Evolutionary conservation across 2,113 vertebrate genomes (phyloP).

Genomic region (Tichodroma muraria): DNA sequence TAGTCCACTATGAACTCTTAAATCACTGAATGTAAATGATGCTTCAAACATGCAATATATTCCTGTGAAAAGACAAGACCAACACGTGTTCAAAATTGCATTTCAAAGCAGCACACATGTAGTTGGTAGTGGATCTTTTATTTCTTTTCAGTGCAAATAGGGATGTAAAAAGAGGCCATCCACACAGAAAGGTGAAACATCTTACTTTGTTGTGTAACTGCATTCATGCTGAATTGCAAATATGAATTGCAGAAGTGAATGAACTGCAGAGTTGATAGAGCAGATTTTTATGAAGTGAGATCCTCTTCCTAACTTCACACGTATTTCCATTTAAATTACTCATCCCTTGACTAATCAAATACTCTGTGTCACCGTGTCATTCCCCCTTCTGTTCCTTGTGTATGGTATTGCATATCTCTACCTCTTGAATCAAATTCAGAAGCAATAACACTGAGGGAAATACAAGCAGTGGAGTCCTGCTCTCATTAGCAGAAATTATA

Average conservation of each 20-base stretch:
- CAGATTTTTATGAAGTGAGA: background rate
- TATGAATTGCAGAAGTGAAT: background rate
- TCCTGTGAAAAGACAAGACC: background rate
- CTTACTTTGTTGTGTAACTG: background rate
- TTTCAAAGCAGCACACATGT: background rate
- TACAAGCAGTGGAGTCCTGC: background rate
- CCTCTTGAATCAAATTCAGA: background rate
- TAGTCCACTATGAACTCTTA: background rate
- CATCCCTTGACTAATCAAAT: background rate
- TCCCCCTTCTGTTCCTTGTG: background rate
- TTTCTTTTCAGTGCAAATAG: background rate
- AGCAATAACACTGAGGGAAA: background rate
- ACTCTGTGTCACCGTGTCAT: background rate
- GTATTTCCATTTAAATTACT: background rate
- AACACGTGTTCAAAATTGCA: background rate
- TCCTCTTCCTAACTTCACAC: background rate
- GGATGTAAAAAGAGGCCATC: background rate
- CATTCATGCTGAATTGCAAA: background rate
- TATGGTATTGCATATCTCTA: background rate
- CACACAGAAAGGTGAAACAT: background rate
- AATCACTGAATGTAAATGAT: background rate
- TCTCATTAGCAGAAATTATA: conserved; percentile 30
- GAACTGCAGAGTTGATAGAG: background rate
- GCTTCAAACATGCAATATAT: background rate
- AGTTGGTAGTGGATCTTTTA: background rate